Evolutionary conservation across 2,113 vertebrate species (phyloP), one percentile per base, ranked within the genome.

Genomic region (Empidonax alnorum): DNA sequence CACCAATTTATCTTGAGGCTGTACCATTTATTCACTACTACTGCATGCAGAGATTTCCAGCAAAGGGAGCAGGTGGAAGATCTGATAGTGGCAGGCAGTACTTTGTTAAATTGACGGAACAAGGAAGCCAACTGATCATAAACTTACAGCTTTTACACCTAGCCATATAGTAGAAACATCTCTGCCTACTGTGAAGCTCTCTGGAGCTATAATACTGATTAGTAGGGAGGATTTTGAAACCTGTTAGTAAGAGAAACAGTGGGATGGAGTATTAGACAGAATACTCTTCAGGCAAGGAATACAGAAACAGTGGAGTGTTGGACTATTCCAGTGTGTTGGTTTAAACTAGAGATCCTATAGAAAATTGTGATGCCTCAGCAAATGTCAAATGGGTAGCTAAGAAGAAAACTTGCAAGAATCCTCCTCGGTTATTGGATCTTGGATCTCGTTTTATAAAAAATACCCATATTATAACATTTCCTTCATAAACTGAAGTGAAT

Each of bases 11-110:
- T 96, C 85, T 91, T 88, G 67, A 27, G 47, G 37, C 53, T 73
- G 31, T 83, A 65, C 37, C 37, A 76, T 89, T 94, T 94, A 37
- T 90, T 96, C 67, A 20, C 42, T 71, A 71, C 42, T 50, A 27
- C 39, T 41, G 25, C 85, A 83, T 41, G 74, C 78, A 90, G 95
- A 80, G 90, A 80, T 73, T 91, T 91, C 82, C 49, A 94, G 78
- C 62, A 31, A 63, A 76, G 71, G 53, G 75, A 94, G 62, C 92
- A 96, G 88, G 90, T 94, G 82, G 71, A 91, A 94, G 62, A 75
- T 66, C 58, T 82, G 62, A 82, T 79, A 79, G 39, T 78, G 84
- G 83, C 87, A 95, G 78, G 20, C 24, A 53, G 62, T 72, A 56
- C 82, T 87, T 93, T 90, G 41, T 61, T 76, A 79, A 63, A 96